Conservation (phyloP, 2,888 invertebrate species). For the Norana najaformis region DNA sequence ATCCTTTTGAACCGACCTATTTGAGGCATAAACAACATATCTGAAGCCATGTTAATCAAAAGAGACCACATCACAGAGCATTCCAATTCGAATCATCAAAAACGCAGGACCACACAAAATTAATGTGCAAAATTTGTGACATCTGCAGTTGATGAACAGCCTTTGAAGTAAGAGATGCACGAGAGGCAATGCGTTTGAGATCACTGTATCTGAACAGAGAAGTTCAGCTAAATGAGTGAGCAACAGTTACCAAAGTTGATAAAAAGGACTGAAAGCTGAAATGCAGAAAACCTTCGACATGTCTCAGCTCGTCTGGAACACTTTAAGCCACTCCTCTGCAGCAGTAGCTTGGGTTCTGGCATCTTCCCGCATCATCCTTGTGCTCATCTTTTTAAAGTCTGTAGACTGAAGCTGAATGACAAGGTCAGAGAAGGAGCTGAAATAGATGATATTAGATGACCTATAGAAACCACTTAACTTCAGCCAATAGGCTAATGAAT, state of each 20-base stretch:
- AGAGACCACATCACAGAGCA: not conserved
- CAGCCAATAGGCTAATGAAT: not conserved
- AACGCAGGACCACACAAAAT: too few species aligned
- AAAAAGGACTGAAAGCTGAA: not conserved
- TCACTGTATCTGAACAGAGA: not conserved
- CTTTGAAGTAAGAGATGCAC: not conserved
- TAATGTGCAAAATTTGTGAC: too few species aligned
- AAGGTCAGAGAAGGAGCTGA: not conserved
- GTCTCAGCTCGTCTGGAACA: not conserved
- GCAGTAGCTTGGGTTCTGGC: not conserved
- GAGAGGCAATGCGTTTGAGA: not conserved
- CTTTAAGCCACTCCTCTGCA: not conserved
- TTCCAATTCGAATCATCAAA: not conserved
- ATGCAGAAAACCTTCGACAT: not conserved
- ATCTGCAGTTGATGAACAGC: not conserved
- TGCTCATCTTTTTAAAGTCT: not conserved
- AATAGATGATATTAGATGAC: not conserved
- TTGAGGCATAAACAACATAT: not conserved
- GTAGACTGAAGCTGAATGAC: not conserved
- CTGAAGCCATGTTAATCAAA: not conserved
- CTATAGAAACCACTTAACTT: not conserved
- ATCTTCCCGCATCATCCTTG: not conserved
- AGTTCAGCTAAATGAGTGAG: not conserved
- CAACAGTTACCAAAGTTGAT: conserved; percentile 13
- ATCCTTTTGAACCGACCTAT: too few species aligned